These are phyloP conservation scores for Aphidius ervi DNA, from an alignment of 1,140 invertebrate species.

Conservation along the genomic window DNA sequence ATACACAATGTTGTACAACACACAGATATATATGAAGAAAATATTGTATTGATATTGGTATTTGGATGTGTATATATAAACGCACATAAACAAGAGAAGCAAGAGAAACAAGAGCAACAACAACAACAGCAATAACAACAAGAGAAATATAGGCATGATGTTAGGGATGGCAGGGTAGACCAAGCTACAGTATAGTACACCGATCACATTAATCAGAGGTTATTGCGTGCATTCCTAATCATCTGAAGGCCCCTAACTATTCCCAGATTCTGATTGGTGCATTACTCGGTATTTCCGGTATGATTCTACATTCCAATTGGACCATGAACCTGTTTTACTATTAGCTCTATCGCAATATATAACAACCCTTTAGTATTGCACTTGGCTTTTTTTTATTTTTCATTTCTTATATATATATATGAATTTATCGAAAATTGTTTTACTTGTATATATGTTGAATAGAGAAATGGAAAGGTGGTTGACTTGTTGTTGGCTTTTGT, in stretches of 20 bases:
- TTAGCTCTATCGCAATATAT: too few species aligned
- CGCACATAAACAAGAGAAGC: too few species aligned
- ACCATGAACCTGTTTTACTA: slow-evolving; percentile 14
- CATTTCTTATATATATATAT: too few species aligned
- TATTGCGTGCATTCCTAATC: slow-evolving; percentile 57
- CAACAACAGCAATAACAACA: slow-evolving; percentile 6
- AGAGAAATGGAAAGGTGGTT: too few species aligned
- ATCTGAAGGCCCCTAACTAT: slow-evolving; percentile 52
- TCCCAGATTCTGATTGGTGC: slow-evolving; percentile 54
- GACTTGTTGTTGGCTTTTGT: too few species aligned
- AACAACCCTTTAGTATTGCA: background rate
- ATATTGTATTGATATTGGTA: too few species aligned
- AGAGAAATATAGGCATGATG: slow-evolving; percentile 6
- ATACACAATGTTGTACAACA: too few species aligned
- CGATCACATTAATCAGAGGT: slow-evolving; percentile 57
- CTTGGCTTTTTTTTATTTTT: background rate
- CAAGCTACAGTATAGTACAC: slow-evolving; percentile 33
- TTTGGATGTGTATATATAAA: too few species aligned
- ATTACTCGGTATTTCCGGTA: slow-evolving; percentile 56
- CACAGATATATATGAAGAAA: too few species aligned
- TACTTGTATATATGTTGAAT: too few species aligned
- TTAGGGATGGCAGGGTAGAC: slow-evolving; percentile 8
- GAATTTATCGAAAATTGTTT: too few species aligned
- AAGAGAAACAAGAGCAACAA: too few species aligned
- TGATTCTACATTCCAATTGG: slow-evolving; percentile 54